Conservation (phyloP, 1,140 invertebrate species). For the Streblospio benedicti region DNA sequence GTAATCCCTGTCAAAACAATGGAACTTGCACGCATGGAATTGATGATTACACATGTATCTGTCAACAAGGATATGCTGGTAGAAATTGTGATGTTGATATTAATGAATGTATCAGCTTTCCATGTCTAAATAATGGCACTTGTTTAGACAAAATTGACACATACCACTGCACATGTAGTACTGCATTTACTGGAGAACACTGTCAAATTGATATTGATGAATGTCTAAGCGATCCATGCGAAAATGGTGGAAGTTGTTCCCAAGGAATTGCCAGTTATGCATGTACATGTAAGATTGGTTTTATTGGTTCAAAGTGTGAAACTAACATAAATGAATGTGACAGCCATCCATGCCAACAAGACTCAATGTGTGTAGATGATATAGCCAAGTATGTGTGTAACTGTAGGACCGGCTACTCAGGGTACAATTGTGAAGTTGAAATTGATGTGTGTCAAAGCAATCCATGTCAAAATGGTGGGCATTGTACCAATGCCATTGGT, state of each 20-base stretch:
- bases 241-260: conserved; percentile 3
- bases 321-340: conserved; percentile 88
- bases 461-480: conserved; percentile 30
- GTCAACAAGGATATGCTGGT: not conserved
- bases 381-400: conserved; percentile 33
- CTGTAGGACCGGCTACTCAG: conserved; percentile 32
- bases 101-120: not conserved
- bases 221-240: not conserved
- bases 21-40: conserved; percentile 25
- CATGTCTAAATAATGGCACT: conserved; percentile 61
- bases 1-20: conserved; percentile 66
- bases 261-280: conserved; percentile 51
- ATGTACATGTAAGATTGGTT: conserved; percentile 55
- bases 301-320: conserved; percentile 76
- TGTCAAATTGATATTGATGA: conserved; percentile 23
- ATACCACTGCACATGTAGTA: not conserved
- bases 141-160: conserved; percentile 61
- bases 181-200: conserved; percentile 59
- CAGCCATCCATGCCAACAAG: conserved; percentile 84
- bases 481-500: not conserved
- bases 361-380: conserved; percentile 79
- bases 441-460: conserved; percentile 30
- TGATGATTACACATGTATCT: conserved; percentile 2
- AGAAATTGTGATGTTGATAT: not conserved
- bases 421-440: conserved; percentile 25